These are phyloP conservation scores for Drosophila leonis DNA, from an alignment of 2,888 invertebrate species.

Conservation along the genomic window DNA sequence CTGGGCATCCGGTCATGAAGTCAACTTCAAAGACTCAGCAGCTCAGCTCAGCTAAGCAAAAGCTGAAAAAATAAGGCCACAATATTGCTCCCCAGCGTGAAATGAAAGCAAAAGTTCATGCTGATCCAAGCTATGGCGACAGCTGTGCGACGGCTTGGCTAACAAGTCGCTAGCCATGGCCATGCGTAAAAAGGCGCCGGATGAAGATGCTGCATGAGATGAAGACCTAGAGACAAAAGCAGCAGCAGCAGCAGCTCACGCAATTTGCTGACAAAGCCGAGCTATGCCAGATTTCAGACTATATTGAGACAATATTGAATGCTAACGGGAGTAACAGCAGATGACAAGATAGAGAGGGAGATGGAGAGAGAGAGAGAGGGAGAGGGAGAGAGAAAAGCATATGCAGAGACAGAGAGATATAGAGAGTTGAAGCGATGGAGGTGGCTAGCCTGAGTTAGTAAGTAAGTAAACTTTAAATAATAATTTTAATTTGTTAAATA, in stretches of 20 bases:
- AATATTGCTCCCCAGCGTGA: slow-evolving; percentile 72
- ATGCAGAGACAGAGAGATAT: background rate
- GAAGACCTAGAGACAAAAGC: background rate
- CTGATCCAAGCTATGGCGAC: slow-evolving; percentile 14
- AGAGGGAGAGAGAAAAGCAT: background rate
- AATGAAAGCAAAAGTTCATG: slow-evolving; percentile 83
- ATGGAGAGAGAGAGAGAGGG: background rate
- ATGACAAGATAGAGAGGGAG: background rate
- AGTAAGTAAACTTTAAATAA: too few relatives aligned
- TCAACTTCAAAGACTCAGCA: slow-evolving; percentile 46
- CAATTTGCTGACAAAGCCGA: background rate
- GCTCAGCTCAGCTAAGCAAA: slow-evolving; percentile 3
- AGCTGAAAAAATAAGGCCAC: slow-evolving; percentile 32
- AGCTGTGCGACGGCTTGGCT: slow-evolving; percentile 24
- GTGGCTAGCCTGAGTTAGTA: too few relatives aligned
- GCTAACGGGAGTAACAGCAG: background rate
- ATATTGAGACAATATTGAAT: slow-evolving; percentile 3
- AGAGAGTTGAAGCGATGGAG: too few relatives aligned
- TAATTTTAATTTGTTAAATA: too few relatives aligned
- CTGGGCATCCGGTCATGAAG: slow-evolving; percentile 46
- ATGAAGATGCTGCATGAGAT: background rate
- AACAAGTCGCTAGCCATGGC: background rate
- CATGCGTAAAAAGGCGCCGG: slow-evolving; percentile 1
- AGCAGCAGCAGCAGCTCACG: background rate
- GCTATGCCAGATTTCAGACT: background rate